phyloP scores from a whole-genome alignment of 2,888 invertebrate species.

The Scaptodrosophila latifasciaeformis region DNA sequence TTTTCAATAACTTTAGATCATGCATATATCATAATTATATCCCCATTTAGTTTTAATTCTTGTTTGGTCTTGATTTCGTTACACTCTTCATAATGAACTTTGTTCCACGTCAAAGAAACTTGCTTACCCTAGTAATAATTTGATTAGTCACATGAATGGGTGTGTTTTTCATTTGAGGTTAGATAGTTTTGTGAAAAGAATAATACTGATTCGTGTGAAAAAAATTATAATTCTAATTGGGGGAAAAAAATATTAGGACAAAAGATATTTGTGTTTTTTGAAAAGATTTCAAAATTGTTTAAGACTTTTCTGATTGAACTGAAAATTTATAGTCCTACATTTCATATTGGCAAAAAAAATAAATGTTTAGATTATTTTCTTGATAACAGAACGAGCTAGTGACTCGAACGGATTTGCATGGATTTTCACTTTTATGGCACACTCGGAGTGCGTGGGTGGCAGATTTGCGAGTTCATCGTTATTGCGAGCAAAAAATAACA shows the following conservation, averaged over 20 bases:
- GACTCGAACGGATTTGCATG: too few species aligned
- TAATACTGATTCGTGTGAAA: conserved; percentile 3
- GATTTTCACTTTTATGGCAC: too few species aligned
- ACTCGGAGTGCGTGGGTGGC: too few species aligned
- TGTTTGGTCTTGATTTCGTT: conserved; percentile 24
- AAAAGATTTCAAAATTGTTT: too few species aligned
- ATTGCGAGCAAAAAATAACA: conserved; percentile 29
- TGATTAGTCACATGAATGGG: conserved; percentile 48
- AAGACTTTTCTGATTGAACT: too few species aligned
- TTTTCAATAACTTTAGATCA: not conserved
- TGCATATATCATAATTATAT: conserved; percentile 20
- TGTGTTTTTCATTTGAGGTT: conserved; percentile 1
- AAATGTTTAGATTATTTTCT: too few species aligned
- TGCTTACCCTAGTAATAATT: conserved; percentile 40
- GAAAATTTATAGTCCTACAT: too few species aligned
- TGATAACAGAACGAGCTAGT: too few species aligned
- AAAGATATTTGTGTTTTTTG: too few species aligned
- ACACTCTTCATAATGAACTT: conserved; percentile 61
- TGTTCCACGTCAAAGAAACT: conserved; percentile 58
- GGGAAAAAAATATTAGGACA: conserved; percentile 53
- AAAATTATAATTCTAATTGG: conserved; percentile 23
- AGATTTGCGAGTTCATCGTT: too few species aligned
- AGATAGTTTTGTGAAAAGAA: conserved; percentile 31
- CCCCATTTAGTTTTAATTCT: conserved; percentile 38
- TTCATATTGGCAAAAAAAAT: too few species aligned